Base-by-base conservation (phyloP, 2,113 vertebrate genomes). In the Castor canadensis region DNA sequence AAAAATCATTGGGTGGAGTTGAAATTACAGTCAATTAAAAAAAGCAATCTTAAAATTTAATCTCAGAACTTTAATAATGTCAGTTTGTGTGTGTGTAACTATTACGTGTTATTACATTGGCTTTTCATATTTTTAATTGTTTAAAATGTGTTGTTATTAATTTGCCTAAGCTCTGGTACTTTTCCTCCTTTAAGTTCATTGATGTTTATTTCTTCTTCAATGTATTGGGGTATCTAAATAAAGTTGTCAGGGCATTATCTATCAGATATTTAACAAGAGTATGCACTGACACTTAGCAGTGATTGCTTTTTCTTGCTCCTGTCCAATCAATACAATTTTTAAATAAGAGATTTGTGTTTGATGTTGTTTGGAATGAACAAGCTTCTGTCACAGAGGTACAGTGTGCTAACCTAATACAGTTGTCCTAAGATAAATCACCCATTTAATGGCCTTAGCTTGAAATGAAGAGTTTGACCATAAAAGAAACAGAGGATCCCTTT, bases 371-470 rank as follows among this genome's bases (percentile, higher is more conserved):
- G 79, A 96, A 58, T 38, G 38, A 85, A 11, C 22, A 88, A 72
- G 28, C 38, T 77, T 80, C 24, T n/a, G 20, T 87, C 58, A 49
- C 56, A 26, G 30, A 88, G n/a, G 1, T 45, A 35, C 6, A 66
- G 49, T 40, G 6, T 73, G 77, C 47, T 94, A 82, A 93, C 32
- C 40, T 38, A 62, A 66, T 47, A 92, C 52, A 81, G 43, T 12
- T 94, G 80, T 89, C 66, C 60, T 9, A 95, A 84, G 84, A 66
- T 92, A 77, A 93, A 89, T 94, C 52, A 47, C 22, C 80, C 56
- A 84, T 47, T 87, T 97, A 85, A 72, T 82, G 49, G 30, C 17
- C 83, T 97, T 76, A 79, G 47, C 38, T 87, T 95, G 80, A 92
- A 82, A 75, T n/a, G 64, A 30, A 40, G n/a, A 69, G 40, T 13